phyloP scores from a whole-genome alignment of 2,888 invertebrate species.

The Meiosimyza platycephala region DNA sequence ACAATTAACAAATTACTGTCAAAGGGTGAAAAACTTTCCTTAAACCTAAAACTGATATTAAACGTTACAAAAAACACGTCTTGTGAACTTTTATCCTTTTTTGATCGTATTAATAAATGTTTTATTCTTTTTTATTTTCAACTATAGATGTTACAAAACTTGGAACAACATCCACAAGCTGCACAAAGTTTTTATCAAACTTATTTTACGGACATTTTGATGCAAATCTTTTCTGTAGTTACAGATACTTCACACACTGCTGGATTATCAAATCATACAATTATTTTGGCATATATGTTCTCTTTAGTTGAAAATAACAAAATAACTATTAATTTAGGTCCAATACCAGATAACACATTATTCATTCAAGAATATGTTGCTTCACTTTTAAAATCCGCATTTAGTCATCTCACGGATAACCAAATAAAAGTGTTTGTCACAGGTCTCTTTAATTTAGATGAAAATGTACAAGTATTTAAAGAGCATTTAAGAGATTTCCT shows the following conservation, averaged over 20 bases:
- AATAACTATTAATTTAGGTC: conserved; percentile 87
- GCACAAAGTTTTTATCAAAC: conserved; percentile 99
- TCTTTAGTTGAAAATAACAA: conserved; percentile 91
- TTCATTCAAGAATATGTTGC: conserved; percentile 94
- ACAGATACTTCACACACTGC: conserved; percentile 98
- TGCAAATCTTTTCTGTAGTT: conserved; percentile 98
- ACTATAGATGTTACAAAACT: conserved; percentile 85
- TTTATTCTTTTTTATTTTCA: conserved; percentile 31
- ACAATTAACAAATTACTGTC: no score
- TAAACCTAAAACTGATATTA: no score
- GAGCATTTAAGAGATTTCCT: conserved; percentile 99
- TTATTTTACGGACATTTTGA: conserved; percentile 96
- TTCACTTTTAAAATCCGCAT: conserved; percentile 91
- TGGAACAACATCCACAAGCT: conserved; percentile 87
- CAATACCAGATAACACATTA: conserved; percentile 81
- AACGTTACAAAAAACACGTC: no score
- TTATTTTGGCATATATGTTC: conserved; percentile 96
- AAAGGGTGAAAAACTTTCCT: no score
- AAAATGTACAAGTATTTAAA: conserved; percentile 96
- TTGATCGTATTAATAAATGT: background rate
- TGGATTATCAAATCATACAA: conserved; percentile 95
- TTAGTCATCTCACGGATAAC: conserved; percentile 95
- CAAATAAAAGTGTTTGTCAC: conserved; percentile 98
- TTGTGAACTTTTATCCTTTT: no score
- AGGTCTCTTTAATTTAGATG: conserved; percentile 97